Evolutionary conservation across 2,888 invertebrate species (phyloP).

Genomic region (Lithophane leautieri): DNA sequence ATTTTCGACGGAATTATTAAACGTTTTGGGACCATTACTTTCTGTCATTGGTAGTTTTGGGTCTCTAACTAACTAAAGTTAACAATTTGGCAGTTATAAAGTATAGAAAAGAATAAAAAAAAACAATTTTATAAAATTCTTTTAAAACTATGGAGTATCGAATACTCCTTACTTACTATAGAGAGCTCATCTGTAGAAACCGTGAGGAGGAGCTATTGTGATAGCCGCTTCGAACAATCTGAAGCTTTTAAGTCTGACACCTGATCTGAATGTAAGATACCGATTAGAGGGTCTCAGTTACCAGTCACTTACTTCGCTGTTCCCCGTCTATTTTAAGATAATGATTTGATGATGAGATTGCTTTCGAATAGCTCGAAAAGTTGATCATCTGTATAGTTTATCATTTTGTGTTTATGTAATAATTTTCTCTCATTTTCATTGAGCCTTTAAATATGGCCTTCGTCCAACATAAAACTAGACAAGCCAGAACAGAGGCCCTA

Average conservation of each 20-base stretch:
- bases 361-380: not conserved
- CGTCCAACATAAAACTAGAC: not conserved
- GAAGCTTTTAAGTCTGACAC: not conserved
- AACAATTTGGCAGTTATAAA: not conserved
- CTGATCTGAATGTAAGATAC: conserved; percentile 13
- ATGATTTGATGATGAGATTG: not conserved
- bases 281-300: not conserved
- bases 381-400: not conserved
- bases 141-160: not conserved
- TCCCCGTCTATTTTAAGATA: not conserved
- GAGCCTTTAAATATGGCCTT: not conserved
- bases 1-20: not conserved
- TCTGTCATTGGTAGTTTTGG: not conserved
- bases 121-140: not conserved
- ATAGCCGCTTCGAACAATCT: not conserved
- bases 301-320: not conserved
- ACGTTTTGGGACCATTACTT: not conserved
- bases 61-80: not conserved
- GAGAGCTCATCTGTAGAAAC: not conserved
- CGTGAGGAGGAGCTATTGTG: not conserved
- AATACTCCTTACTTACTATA: not conserved
- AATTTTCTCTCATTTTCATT: not conserved
- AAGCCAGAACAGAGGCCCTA: not conserved
- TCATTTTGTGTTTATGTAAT: not conserved
- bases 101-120: not conserved